Evolutionary conservation across 35 echinoderm and acorn worm species (phyloP).

Genomic region (Nesometra sesokonis): DNA sequence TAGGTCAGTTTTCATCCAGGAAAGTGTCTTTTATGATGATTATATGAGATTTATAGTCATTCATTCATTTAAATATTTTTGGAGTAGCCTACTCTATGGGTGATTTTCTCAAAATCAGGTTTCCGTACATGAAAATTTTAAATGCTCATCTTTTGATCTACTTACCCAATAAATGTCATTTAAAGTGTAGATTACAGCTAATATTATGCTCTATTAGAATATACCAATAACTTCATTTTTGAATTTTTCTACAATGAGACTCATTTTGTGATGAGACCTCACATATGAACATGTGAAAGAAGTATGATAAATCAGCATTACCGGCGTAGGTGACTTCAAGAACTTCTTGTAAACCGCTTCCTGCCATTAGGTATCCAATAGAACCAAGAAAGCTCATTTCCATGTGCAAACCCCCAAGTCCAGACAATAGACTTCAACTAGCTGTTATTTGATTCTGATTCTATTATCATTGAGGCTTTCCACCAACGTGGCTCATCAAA

Average conservation of each 20-base stretch:
- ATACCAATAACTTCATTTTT: no score
- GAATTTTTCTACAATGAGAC: background rate
- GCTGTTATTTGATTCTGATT: background rate
- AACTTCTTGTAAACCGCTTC: constrained; percentile 2
- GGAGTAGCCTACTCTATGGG: background rate
- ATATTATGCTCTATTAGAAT: no score
- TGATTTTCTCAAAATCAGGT: no score
- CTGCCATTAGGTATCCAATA: constrained; percentile 26
- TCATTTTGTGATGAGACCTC: no score
- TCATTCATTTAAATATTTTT: background rate
- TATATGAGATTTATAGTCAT: no score
- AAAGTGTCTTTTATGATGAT: no score
- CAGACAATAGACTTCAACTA: background rate
- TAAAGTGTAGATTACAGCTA: no score
- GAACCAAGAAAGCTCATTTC: constrained; percentile 30
- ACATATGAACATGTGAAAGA: no score
- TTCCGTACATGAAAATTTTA: no score
- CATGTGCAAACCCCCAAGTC: constrained; percentile 20
- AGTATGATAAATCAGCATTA: background rate
- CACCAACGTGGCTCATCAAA: constrained; percentile 37
- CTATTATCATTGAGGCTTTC: constrained; percentile 15
- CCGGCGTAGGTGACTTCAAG: constrained; percentile 19
- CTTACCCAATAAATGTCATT: no score
- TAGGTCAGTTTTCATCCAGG: no score
- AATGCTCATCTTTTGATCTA: no score